Conservation (phyloP, 1,140 invertebrate genomes). For the Diabrotica virgifera region DNA sequence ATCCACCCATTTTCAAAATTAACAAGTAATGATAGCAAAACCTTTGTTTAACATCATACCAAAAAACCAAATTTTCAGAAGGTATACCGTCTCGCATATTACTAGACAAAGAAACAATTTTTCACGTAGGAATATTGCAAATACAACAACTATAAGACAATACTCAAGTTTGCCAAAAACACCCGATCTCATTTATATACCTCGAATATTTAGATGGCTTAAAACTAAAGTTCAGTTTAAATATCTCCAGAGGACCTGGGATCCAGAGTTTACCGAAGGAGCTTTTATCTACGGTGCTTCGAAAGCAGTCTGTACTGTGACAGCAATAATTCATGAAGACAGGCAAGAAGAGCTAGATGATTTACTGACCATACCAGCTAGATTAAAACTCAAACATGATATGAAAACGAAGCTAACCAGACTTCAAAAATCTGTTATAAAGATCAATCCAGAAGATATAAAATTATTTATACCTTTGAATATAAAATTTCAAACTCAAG, state of each 20-base stretch:
- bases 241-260: conserved; percentile 41
- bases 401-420: conserved; percentile 34
- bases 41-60: conserved; percentile 15
- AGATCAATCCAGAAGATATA: conserved; percentile 41
- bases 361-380: conserved; percentile 35
- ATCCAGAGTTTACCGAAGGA: conserved; percentile 45
- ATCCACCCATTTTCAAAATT: not conserved
- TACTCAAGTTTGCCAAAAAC: conserved; percentile 33
- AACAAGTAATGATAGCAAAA: conserved; percentile 11
- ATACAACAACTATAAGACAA: conserved; percentile 1
- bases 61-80: conserved; percentile 29
- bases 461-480: conserved; percentile 45
- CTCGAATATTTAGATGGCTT: conserved; percentile 43
- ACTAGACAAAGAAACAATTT: not conserved
- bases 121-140: not conserved
- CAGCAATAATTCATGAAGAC: conserved; percentile 41
- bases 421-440: conserved; percentile 39
- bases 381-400: conserved; percentile 34
- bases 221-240: conserved; percentile 44
- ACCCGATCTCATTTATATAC: conserved; percentile 45
- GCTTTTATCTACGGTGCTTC: conserved; percentile 45
- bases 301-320: conserved; percentile 43
- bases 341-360: conserved; percentile 35
- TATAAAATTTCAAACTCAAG: conserved; percentile 32
- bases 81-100: not conserved